Conservation (phyloP, 2,797 vertebrate species). For the Bovichtus diacanthus region DNA sequence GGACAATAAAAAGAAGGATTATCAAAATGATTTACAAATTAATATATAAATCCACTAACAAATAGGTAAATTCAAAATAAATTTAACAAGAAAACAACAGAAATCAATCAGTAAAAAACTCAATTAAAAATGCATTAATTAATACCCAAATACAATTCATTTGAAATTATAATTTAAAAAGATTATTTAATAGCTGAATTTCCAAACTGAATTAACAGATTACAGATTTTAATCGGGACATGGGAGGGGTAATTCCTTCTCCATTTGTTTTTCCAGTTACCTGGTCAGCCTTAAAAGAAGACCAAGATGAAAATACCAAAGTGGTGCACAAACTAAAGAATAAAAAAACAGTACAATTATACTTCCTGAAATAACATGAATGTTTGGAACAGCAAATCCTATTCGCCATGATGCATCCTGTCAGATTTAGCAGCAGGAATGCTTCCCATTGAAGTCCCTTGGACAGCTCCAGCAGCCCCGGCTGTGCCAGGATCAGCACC, state of each 20-base stretch:
- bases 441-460: background rate
- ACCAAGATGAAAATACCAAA: background rate
- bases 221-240: background rate
- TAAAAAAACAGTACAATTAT: background rate
- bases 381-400: background rate
- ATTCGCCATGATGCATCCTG: background rate
- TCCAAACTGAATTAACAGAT: background rate
- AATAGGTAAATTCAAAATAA: background rate
- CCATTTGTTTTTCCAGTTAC: background rate
- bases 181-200: too few species aligned
- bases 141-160: background rate
- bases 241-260: background rate
- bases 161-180: background rate
- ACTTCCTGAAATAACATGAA: background rate
- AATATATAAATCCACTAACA: background rate
- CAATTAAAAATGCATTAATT: background rate
- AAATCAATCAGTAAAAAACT: background rate
- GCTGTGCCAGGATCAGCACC: constrained; percentile 36
- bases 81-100: background rate
- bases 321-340: background rate
- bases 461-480: constrained; percentile 4
- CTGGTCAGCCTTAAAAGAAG: background rate
- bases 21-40: background rate
- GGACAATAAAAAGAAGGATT: background rate
- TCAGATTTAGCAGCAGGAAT: background rate